These are phyloP conservation scores for Hozukius guyotensis DNA, from an alignment of 2,797 vertebrate genomes.

Conservation along the genomic window DNA sequence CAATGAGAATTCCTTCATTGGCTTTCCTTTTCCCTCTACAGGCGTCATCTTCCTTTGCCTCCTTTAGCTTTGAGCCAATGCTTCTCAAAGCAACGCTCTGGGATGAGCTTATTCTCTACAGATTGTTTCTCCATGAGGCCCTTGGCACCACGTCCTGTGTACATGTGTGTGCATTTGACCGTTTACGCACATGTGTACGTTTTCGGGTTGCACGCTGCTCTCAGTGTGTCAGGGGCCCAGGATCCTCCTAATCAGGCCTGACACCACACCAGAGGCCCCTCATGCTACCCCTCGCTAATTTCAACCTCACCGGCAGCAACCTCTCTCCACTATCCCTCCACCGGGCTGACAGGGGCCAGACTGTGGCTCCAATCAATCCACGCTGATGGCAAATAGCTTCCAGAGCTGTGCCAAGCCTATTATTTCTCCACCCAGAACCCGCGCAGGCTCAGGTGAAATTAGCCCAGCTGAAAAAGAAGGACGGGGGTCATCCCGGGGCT, in stretches of 20 bases:
- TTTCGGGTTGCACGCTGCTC: slow-evolving; percentile 51
- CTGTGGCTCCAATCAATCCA: slow-evolving; percentile 71
- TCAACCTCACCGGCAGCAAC: slow-evolving; percentile 66
- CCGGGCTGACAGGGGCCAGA: slow-evolving; percentile 69
- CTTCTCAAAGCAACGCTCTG: slow-evolving; percentile 1
- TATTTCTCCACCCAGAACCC: slow-evolving; percentile 74
- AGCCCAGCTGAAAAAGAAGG: slow-evolving; percentile 57
- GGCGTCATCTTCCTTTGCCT: slow-evolving; percentile 26
- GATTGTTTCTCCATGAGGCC: slow-evolving; percentile 58
- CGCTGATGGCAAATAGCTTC: slow-evolving; percentile 85
- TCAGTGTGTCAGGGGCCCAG: slow-evolving; percentile 54
- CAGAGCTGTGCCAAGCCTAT: slow-evolving; percentile 79
- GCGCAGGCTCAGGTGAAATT: slow-evolving; percentile 78
- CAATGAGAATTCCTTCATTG: slow-evolving; percentile 32
- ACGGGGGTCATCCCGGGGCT: slow-evolving; percentile 52
- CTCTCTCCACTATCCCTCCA: slow-evolving; percentile 55
- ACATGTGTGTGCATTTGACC: slow-evolving; percentile 19
- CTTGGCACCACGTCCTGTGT: slow-evolving; percentile 49
- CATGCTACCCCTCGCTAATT: slow-evolving; percentile 69
- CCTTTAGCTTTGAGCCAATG: slow-evolving; percentile 9
- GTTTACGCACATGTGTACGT: slow-evolving; percentile 20
- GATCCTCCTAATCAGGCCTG: slow-evolving; percentile 81
- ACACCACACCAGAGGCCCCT: slow-evolving; percentile 77
- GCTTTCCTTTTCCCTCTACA: slow-evolving; percentile 16
- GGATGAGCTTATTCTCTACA: slow-evolving; percentile 50